Conservation (phyloP, 2,113 vertebrate species). For the Podarcis cretensis region DNA sequence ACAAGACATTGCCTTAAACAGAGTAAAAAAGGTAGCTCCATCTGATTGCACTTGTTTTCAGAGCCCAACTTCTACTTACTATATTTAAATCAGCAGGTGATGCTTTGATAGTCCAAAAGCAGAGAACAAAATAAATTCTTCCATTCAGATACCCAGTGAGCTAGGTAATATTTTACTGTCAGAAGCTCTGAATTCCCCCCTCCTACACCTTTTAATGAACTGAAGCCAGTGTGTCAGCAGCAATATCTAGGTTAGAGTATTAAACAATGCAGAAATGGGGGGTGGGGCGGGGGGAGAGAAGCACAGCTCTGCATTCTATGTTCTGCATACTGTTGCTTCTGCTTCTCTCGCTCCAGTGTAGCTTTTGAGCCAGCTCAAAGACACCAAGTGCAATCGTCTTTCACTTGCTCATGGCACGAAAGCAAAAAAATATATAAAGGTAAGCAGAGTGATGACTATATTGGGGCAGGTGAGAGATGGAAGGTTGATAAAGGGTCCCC, state of each 20-base stretch:
- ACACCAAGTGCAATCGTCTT: too few relatives aligned
- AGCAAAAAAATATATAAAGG: background rate
- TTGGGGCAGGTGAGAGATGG: background rate
- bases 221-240: accelerated
- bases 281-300: accelerated
- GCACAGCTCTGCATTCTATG: accelerated
- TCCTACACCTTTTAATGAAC: constrained; percentile 30
- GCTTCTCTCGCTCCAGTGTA: background rate
- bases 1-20: background rate
- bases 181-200: background rate
- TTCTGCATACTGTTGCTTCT: background rate
- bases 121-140: constrained; percentile 38
- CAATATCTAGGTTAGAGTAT: accelerated
- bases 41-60: background rate
- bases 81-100: constrained; percentile 36
- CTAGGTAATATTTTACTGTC: constrained; percentile 49
- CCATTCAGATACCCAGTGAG: constrained; percentile 32
- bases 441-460: too few relatives aligned
- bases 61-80: constrained; percentile 3
- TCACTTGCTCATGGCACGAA: background rate
- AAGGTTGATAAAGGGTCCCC: background rate
- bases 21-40: background rate
- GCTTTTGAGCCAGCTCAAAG: accelerated
- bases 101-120: constrained; percentile 52
- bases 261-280: background rate